Evolutionary conservation across 2,113 vertebrate species (phyloP).

Genomic region (Ranitomeya variabilis): DNA sequence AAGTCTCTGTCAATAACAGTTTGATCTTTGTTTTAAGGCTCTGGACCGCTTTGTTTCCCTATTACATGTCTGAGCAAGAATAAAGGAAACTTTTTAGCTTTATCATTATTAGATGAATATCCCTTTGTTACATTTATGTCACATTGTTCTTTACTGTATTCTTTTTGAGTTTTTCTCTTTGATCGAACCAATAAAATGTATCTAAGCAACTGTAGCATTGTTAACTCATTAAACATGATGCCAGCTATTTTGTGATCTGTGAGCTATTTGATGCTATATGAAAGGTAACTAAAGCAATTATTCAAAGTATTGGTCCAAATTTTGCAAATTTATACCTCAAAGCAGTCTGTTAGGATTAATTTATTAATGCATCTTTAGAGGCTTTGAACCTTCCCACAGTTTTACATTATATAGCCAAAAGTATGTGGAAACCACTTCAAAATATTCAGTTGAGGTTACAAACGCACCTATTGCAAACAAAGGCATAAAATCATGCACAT

Average conservation of each 20-base stretch:
- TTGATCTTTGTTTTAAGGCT: background rate
- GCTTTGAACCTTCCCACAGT: background rate
- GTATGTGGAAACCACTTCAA: background rate
- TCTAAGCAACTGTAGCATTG: background rate
- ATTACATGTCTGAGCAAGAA: background rate
- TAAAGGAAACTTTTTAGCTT: background rate
- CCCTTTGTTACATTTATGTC: background rate
- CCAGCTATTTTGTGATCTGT: too few relatives aligned
- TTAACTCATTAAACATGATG: background rate
- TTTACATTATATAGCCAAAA: background rate
- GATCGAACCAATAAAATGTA: background rate
- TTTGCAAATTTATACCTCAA: too few relatives aligned
- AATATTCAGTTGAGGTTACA: too few relatives aligned
- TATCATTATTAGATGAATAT: background rate
- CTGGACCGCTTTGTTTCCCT: background rate
- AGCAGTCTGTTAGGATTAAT: background rate
- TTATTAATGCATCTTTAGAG: background rate
- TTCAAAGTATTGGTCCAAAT: background rate
- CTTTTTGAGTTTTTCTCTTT: background rate
- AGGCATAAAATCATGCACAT: too few relatives aligned
- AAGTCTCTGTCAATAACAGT: background rate
- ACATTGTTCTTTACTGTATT: background rate
- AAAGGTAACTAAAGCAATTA: background rate
- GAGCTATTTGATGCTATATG: background rate
- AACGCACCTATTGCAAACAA: too few relatives aligned